These are phyloP conservation scores for Calcarius lapponicus DNA, from an alignment of 2,797 vertebrate species.

Conservation along the genomic window DNA sequence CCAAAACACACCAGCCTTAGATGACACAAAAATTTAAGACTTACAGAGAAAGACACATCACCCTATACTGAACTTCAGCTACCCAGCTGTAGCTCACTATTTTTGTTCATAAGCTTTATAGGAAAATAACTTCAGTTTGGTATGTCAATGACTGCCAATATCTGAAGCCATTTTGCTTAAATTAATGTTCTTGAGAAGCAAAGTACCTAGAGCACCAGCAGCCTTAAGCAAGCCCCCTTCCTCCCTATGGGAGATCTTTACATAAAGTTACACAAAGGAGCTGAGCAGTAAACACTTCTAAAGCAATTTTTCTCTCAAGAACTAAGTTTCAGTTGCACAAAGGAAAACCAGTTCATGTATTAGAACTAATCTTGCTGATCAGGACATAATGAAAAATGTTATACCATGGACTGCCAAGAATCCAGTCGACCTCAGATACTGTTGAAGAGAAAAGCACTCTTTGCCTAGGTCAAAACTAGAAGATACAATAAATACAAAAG, in stretches of 20 bases:
- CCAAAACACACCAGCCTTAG: neutral
- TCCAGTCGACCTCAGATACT: neutral
- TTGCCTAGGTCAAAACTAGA: neutral
- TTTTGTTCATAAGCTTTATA: neutral
- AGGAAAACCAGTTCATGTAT: neutral
- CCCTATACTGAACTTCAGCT: neutral
- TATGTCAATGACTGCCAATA: neutral
- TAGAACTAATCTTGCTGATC: neutral
- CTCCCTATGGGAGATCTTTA: neutral
- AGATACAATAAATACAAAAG: neutral
- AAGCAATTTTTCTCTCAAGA: neutral
- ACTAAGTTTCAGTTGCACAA: neutral
- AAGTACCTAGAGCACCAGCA: neutral
- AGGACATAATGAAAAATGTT: neutral
- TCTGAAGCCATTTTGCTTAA: neutral
- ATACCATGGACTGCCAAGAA: neutral
- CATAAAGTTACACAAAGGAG: neutral
- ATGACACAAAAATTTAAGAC: neutral
- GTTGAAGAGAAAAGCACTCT: neutral
- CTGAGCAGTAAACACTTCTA: neutral
- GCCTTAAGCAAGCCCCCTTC: neutral
- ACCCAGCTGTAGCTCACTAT: neutral
- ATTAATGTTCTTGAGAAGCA: neutral
- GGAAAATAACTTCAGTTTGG: neutral
- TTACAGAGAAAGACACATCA: neutral